Base-by-base conservation (phyloP, 2,113 vertebrate genomes). In the Hymenochirus boettgeri region DNA sequence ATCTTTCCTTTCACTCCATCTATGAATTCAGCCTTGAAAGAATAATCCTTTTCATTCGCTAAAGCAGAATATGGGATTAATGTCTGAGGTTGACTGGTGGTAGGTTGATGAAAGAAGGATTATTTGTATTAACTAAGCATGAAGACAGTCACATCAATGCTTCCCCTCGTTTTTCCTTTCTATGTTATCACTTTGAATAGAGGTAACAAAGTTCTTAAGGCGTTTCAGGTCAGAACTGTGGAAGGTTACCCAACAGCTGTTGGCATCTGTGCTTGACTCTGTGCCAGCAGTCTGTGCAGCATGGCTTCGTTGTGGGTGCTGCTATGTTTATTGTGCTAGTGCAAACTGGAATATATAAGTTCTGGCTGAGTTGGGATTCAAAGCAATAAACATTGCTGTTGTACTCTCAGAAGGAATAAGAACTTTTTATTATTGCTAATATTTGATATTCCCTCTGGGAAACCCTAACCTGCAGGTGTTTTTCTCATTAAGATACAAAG, bases 151-250 rank as follows among this genome's bases (percentile, higher is more conserved):
- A 54, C 46, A 42, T 42, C 17, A 42, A 42, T 7, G 17, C n/a
- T 42, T 15, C 7, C 29, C 54, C n/a, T 23, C 42, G 19, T 12
- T 42, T 46, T 21, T 52, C 18, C 26, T 46, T 1, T 46, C 11
- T 18, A 22, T 15, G 2, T 26, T 42, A 24, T 42, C 46, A 22
- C 2, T 21, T 22, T 48, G 51, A 23, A 48, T 19, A 33, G 18
- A 22, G 25, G 3, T 27, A 61, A 69, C 70, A 73, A 71, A 73
- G 62, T 71, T 73, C 45, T 72, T 3, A 19, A 69, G 48, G 33
- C 62, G 63, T 74, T 78, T 77, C 58, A 69, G 73, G 77, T 81
- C 75, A 76, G 69, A 46, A 46, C 66, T 57, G 25, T 53, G 33
- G 52, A 51, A 46, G 29, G 29, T 81, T 83, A 50, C 75, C 71